Conservation (phyloP, 2,888 invertebrate genomes). For the Drosophila sordidapex region DNA sequence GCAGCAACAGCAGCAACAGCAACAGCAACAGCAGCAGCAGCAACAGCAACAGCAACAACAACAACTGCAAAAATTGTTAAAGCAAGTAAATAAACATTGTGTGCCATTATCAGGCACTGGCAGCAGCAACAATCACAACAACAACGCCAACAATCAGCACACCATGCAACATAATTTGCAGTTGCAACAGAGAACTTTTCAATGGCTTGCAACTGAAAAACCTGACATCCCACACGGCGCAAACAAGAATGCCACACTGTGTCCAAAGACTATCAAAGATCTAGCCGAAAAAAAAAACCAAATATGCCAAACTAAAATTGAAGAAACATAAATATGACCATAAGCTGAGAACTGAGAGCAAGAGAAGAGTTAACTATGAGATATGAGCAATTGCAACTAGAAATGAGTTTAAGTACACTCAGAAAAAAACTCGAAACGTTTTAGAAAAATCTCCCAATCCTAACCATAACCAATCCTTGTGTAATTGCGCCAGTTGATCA, state of each 20-base stretch:
- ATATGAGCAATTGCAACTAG: neutral
- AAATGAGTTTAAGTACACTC: neutral
- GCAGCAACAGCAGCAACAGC: constrained; percentile 31
- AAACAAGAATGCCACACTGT: constrained; percentile 39
- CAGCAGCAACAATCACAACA: constrained; percentile 59
- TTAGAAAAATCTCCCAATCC: neutral
- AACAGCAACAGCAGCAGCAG: constrained; percentile 28
- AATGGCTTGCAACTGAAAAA: constrained; percentile 64
- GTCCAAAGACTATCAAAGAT: neutral
- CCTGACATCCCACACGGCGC: constrained; percentile 43
- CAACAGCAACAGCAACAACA: constrained; percentile 26
- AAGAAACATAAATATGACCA: neutral
- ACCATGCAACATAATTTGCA: constrained; percentile 75
- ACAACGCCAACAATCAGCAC: constrained; percentile 60
- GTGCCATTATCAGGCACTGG: constrained; percentile 72
- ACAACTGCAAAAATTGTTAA: constrained; percentile 59
- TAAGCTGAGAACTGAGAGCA: neutral
- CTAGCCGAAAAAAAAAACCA: neutral
- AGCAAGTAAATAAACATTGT: constrained; percentile 79
- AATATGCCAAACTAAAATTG: neutral
- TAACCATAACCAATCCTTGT: neutral
- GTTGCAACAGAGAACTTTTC: constrained; percentile 77
- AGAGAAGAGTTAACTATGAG: neutral
- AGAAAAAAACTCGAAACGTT: neutral
- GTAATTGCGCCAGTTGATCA: neutral